Conservation (phyloP, 2,797 vertebrate species). For the Sebastiscus albofasciatus region DNA sequence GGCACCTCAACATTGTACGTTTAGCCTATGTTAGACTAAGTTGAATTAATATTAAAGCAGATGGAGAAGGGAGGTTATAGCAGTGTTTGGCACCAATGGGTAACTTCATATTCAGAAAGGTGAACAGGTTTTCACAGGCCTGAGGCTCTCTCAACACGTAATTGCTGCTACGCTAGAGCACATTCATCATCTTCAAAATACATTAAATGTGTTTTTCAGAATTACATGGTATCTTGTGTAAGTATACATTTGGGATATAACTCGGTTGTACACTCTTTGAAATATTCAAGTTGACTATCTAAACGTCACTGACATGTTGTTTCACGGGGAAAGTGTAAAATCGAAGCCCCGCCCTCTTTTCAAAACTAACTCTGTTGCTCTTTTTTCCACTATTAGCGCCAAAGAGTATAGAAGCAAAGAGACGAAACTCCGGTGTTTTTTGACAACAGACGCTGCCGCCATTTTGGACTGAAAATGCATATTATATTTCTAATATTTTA, state of each 20-base stretch:
- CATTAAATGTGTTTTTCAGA: not conserved
- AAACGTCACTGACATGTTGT: not conserved
- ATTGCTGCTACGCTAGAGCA: not conserved
- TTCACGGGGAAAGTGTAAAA: not conserved
- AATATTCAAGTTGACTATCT: not conserved
- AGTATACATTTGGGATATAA: not conserved
- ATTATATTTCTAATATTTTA: no score
- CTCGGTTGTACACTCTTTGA: not conserved
- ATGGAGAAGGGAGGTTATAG: not conserved
- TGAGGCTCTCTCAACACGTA: not conserved
- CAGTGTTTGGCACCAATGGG: not conserved
- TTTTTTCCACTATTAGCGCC: not conserved
- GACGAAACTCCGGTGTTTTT: no score
- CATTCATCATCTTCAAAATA: not conserved
- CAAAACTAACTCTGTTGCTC: not conserved
- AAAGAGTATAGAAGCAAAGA: no score
- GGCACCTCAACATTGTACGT: not conserved
- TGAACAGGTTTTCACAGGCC: not conserved
- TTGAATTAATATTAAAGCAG: not conserved
- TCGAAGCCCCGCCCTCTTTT: not conserved
- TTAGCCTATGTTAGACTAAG: not conserved
- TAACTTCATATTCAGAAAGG: not conserved
- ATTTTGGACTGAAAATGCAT: no score
- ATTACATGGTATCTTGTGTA: not conserved
- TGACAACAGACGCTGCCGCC: no score